Percentiles rank a stretch among this genome's conserved stretches.
These are phyloP conservation scores for Leptopilina myrica DNA, from an alignment of 2,888 invertebrate species.

Conservation along the genomic window DNA sequence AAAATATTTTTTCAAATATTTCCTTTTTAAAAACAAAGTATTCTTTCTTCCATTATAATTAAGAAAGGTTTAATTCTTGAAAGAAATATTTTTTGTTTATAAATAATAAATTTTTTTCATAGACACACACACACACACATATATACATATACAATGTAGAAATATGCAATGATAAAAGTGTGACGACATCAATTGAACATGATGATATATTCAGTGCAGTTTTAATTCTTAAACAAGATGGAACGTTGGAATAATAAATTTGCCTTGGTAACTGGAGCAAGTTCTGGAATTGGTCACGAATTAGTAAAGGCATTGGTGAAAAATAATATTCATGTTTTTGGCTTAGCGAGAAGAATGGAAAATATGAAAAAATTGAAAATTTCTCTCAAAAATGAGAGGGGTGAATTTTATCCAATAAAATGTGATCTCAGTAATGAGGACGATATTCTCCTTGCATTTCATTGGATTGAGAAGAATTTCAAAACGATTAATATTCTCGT, in stretches of 20 bases:
- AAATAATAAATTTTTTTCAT: too few species aligned
- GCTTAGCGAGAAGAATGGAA: slow-evolving; percentile 76
- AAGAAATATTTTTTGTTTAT: too few species aligned
- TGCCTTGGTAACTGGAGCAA: slow-evolving; percentile 77
- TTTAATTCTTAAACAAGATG: slow-evolving; percentile 56
- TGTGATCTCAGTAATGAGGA: slow-evolving; percentile 79
- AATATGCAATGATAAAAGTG: too few species aligned
- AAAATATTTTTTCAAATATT: too few species aligned
- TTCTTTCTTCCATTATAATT: too few species aligned
- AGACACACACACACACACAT: too few species aligned
- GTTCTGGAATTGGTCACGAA: slow-evolving; percentile 76
- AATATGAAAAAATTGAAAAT: slow-evolving; percentile 72
- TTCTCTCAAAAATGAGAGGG: slow-evolving; percentile 67
- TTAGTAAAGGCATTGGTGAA: slow-evolving; percentile 72
- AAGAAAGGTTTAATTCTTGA: too few species aligned
- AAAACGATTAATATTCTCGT: slow-evolving; percentile 80
- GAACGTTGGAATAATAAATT: slow-evolving; percentile 76
- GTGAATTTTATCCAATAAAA: slow-evolving; percentile 69
- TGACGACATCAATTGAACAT: too few species aligned
- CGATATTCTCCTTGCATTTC: slow-evolving; percentile 79
- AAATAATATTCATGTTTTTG: slow-evolving; percentile 74
- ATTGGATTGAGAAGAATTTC: slow-evolving; percentile 76
- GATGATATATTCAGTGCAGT: neutral
- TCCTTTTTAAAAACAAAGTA: too few species aligned
- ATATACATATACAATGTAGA: too few species aligned